Conservation (phyloP, 2,888 invertebrate genomes). For the Pterostichus niger region DNA sequence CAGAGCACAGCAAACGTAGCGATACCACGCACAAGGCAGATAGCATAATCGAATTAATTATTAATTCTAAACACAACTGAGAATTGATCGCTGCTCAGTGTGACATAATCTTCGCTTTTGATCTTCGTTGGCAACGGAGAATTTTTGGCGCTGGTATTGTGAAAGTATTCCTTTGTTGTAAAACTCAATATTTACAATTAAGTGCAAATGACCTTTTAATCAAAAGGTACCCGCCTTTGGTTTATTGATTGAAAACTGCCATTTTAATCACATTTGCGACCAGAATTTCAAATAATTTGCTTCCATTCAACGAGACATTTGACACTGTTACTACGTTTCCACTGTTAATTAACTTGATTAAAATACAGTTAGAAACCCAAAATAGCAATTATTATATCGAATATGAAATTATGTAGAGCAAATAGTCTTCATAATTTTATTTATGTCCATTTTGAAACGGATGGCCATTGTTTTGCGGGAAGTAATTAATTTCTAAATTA, state of each 20-base stretch:
- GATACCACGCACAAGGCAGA: slow-evolving; percentile 18
- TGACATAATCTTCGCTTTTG: slow-evolving; percentile 11
- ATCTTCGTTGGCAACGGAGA: not conserved
- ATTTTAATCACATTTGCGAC: slow-evolving; percentile 53
- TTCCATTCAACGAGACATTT: slow-evolving; percentile 45
- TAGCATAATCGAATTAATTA: slow-evolving; percentile 39
- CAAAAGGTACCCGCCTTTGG: slow-evolving; percentile 34
- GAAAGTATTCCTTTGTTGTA: slow-evolving; percentile 12
- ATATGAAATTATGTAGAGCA: slow-evolving; percentile 10
- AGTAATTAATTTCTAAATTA: slow-evolving; percentile 57
- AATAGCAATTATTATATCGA: slow-evolving; percentile 49
- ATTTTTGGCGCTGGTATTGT: not conserved
- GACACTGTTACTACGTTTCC: slow-evolving; percentile 41
- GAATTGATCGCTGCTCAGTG: slow-evolving; percentile 9
- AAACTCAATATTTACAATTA: slow-evolving; percentile 49
- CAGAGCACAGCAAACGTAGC: not conserved
- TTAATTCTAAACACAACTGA: slow-evolving; percentile 20
- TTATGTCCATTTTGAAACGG: slow-evolving; percentile 12
- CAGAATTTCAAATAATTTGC: slow-evolving; percentile 53
- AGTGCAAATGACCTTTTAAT: slow-evolving; percentile 56
- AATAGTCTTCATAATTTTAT: slow-evolving; percentile 48
- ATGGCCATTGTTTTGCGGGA: slow-evolving; percentile 35
- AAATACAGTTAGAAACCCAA: slow-evolving; percentile 52
- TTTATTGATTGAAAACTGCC: slow-evolving; percentile 54
- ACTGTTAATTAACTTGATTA: slow-evolving; percentile 62